Conservation (phyloP, 2,797 vertebrate genomes). For the Liasis olivaceus region DNA sequence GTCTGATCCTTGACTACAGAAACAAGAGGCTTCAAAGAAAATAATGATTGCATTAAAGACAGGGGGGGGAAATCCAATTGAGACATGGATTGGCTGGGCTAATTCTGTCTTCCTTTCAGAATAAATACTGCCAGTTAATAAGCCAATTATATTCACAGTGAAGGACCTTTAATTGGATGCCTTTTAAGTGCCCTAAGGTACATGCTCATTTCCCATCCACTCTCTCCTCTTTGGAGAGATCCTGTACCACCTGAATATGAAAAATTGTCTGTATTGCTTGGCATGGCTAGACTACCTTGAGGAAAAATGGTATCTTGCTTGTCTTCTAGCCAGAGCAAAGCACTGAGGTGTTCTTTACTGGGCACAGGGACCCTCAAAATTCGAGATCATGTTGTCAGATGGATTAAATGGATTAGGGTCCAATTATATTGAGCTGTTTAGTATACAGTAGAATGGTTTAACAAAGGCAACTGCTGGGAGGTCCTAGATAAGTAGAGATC, state of each 20-base stretch:
- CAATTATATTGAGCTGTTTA: not conserved
- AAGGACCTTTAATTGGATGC: not conserved
- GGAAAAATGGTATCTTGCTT: not conserved
- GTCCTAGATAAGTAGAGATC: not conserved
- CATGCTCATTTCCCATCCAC: not conserved
- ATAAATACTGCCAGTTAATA: slow-evolving; percentile 46
- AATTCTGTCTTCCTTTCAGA: slow-evolving; percentile 60
- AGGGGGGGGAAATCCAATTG: not conserved
- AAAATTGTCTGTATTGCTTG: not conserved
- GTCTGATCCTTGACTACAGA: not conserved
- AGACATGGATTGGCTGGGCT: slow-evolving; percentile 33
- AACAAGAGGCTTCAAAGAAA: slow-evolving; percentile 11
- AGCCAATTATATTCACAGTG: slow-evolving; percentile 5
- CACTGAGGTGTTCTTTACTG: not conserved
- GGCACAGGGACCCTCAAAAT: not conserved
- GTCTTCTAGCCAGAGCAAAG: not conserved
- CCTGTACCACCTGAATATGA: not conserved
- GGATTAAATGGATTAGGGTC: not conserved
- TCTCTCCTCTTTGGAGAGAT: not conserved
- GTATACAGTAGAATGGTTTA: slow-evolving; percentile 32
- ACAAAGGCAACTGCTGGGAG: not conserved
- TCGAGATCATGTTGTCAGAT: rapidly evolving
- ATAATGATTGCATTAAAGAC: slow-evolving; percentile 18
- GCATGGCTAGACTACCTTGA: too few species aligned
- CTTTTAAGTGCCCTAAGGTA: not conserved